Evolutionary conservation across 2,888 invertebrate species (phyloP), one percentile per base, ranked within the genome.

Genomic region (Tipula vernalis): DNA sequence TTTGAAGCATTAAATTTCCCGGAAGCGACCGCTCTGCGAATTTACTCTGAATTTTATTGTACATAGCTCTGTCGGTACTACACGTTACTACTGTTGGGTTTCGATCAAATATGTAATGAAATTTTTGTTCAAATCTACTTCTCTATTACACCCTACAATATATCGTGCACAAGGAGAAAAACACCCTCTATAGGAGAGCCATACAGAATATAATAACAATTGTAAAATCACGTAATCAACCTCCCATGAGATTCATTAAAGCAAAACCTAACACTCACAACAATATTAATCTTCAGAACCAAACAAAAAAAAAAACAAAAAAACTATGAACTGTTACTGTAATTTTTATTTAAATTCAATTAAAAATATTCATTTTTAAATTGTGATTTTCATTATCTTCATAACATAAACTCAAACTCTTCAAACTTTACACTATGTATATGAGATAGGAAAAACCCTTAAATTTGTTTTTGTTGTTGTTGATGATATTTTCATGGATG

Each of bases 341-440:
- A 15, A 3, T 28, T 71, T 71, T 71, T 71, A 71, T 71, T 71
- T 71, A 28, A 71, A 28, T 71, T 71, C 71, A 71, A 71, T 71
- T 71, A 71, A 71, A 71, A 71, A 71, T 71, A 71, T 71, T 71
- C 71, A 71, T 71, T 71, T 71, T 71, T 71, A 71, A 71, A 71
- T 71, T 71, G 71, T 71, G 28, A 71, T 71, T 71, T 71, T 71
- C 28, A 71, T 71, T 71, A 71, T 71, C 71, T 28, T n/a, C 71
- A 71, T 71, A 71, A 28, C 71, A 71, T 71, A 51, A 4, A 51
- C 51, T 51, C 71, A 28, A 8, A 28, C 71, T 18, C 18, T 15
- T 57, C 51, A 15, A n/a, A 5, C 44, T 10, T 15, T 15, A 57
- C 15, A 5, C 15, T 39, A 39, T 39, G n/a, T n/a, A 39, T 6